Percentiles rank a stretch among this genome's conserved stretches.
Evolutionary conservation across 2,113 vertebrate genomes (phyloP).

Genomic region (Sula dactylatra): DNA sequence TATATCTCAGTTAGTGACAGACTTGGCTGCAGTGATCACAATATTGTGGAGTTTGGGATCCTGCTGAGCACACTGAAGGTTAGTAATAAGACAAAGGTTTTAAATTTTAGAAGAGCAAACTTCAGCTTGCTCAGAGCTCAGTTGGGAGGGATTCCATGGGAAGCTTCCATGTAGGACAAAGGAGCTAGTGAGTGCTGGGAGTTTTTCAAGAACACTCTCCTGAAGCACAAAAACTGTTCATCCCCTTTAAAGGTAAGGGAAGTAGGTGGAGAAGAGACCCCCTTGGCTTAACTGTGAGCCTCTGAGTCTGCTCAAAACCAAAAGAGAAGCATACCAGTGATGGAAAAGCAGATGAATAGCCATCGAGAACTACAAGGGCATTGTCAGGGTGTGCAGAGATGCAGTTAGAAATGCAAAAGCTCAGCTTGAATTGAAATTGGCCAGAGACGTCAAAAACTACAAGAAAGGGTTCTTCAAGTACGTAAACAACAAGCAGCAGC

Average conservation of each 20-base stretch:
- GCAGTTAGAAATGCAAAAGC: no score
- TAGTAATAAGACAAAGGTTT: not conserved
- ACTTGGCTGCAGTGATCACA: not conserved
- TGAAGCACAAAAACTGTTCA: not conserved
- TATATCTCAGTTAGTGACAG: not conserved
- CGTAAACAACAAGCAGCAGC: no score
- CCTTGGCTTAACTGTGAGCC: not conserved
- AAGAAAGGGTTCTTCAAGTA: no score
- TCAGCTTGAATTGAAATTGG: no score
- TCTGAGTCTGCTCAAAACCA: not conserved
- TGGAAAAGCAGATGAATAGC: no score
- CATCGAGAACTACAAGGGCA: no score
- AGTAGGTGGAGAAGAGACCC: not conserved
- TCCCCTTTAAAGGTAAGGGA: not conserved
- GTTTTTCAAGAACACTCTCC: not conserved
- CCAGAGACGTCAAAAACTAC: no score
- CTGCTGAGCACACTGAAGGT: not conserved
- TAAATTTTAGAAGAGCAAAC: not conserved
- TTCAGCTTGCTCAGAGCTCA: not conserved
- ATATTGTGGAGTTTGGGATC: not conserved
- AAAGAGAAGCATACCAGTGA: not conserved
- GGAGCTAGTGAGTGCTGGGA: not conserved
- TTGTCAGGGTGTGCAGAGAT: no score
- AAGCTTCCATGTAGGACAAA: not conserved
- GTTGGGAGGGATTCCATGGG: not conserved